These are phyloP conservation scores for Crossocerus cetratus DNA, from an alignment of 2,888 invertebrate genomes.

Conservation along the genomic window DNA sequence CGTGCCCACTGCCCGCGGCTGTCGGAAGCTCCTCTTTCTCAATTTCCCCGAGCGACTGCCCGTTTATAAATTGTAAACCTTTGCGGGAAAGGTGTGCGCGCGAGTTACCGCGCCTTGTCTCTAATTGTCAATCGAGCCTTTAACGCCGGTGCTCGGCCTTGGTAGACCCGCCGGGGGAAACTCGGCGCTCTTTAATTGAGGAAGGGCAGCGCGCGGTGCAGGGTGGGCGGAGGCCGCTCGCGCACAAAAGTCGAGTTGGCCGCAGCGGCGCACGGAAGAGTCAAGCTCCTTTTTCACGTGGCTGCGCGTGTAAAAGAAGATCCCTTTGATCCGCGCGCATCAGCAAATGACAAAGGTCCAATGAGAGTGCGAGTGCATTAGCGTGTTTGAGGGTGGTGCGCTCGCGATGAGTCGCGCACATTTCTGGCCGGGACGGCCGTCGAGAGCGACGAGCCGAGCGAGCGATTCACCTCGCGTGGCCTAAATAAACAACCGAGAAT, in stretches of 20 bases:
- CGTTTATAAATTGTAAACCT: too few species aligned
- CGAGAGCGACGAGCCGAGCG: constrained; percentile 52
- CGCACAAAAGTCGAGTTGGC: too few species aligned
- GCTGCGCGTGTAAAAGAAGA: neutral
- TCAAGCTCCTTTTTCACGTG: too few species aligned
- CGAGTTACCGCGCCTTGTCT: too few species aligned
- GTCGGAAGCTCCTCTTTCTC: neutral
- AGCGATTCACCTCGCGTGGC: constrained; percentile 75
- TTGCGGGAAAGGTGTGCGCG: too few species aligned
- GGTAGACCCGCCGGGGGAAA: neutral
- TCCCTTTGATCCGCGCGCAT: constrained; percentile 34
- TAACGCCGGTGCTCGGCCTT: neutral
- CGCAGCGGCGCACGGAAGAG: too few species aligned
- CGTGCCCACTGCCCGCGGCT: neutral
- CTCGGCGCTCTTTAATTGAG: too few species aligned
- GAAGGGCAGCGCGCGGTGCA: too few species aligned
- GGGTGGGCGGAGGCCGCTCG: too few species aligned
- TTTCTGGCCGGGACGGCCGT: constrained; percentile 34
- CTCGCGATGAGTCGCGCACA: constrained; percentile 18
- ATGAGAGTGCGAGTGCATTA: constrained; percentile 31
- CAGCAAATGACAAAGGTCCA: constrained; percentile 36
- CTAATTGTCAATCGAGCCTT: too few species aligned
- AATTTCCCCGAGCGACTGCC: too few species aligned
- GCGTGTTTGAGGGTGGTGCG: constrained; percentile 27
- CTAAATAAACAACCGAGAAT: constrained; percentile 78